Base-by-base conservation (phyloP, 2,797 vertebrate species). In the Allobates femoralis region DNA sequence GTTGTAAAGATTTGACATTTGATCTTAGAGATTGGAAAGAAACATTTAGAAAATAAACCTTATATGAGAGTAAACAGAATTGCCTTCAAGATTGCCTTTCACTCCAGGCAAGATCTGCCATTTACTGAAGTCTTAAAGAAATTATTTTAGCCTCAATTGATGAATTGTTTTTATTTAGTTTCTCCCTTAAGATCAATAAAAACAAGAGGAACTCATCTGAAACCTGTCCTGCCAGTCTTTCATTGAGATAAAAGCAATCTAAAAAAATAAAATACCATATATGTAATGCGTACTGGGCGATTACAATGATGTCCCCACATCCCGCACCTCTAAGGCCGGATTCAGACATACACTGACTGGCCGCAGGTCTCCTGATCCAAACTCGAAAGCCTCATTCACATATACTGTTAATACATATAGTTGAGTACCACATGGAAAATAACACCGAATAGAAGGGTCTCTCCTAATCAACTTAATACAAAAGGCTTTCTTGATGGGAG, bases 1-100 rank as follows among this genome's bases (percentile, higher is more conserved):
- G 34, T 73, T 83, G 81, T 83, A 82, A 82, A 67, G 62, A 60
- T 83, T 56, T 74, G 67, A 75, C 81, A 83, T 83, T 83, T 75
- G 81, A 75, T 66, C 67, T 83, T 75, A 62, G 55, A 83, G 69
- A 60, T 32, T 73, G 81, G 53, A 83, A 83, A 83, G 81, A 83
- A 58, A 60, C 67, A 83, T 83, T 82, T 30, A 69, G 80, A 82
- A 82, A 62, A 55, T 82, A 71, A 82, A 71, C 62, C 66, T 82
- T 51, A 71, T 82, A 82, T 69, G 66, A 37, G 80, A 71, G 80
- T 71, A 71, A 82, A 82, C 64, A 37, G 66, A 82, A 82, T 82
- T 71, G 80, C 79, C 79, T 81, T 81, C 30, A 67, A 69, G 67
- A 83, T 83, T 83, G 67, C 81, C 50, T 82, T 82, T 60, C 34